Base-by-base conservation (phyloP, 2,888 invertebrate genomes). In the Drosophila testacea region DNA sequence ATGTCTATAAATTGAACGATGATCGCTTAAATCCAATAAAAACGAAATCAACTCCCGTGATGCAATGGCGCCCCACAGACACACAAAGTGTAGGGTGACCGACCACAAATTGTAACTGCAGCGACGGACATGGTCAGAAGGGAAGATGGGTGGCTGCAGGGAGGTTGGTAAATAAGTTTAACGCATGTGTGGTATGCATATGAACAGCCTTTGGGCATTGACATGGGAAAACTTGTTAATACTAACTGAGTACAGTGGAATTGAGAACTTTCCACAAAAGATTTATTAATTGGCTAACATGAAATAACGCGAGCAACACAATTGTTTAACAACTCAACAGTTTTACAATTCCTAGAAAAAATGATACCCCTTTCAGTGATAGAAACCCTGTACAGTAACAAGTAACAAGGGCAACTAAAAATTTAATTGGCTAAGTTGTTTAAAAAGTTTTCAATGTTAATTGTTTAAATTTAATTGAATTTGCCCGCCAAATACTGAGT, bases 1-100 rank as follows among this genome's bases (percentile, higher is more conserved):
- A 74, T 77, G 68, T 57, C 74, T 57, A 71, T 79, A 77, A 79
- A 79, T 71, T 69, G 62, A 62, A 68, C 69, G 74, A 67, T 79
- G 65, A 77, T 66, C 79, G 74, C 69, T 79, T 65, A 47, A 77
- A 79, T 67, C 70, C 63, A 68, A 76, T 78, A 61, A 70, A 67
- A 64, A 44, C 50, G 41, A 61, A 63, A 71, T 69, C 62, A 73
- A 73, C 61, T 69, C 27, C 56, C 28, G 28, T 39, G 42, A 46
- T 38, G 60, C 52, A 56, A 28, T 16, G 36, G n/a, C 1, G 13
- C 1, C 6, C 41, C 34, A 27, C 9, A 16, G 9, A 27, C 16
- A 11, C 2, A 11, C 6, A n/a, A 22, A 13, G 7, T 9, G 27
- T 10, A 38, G 16, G n/a, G 22, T 36, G 56, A 76, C 76, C 39